A percentile compares a stretch with the other conserved stretches of the same genome.
Conservation (phyloP, 2,113 vertebrate genomes). For the Calidris pygmaea region DNA sequence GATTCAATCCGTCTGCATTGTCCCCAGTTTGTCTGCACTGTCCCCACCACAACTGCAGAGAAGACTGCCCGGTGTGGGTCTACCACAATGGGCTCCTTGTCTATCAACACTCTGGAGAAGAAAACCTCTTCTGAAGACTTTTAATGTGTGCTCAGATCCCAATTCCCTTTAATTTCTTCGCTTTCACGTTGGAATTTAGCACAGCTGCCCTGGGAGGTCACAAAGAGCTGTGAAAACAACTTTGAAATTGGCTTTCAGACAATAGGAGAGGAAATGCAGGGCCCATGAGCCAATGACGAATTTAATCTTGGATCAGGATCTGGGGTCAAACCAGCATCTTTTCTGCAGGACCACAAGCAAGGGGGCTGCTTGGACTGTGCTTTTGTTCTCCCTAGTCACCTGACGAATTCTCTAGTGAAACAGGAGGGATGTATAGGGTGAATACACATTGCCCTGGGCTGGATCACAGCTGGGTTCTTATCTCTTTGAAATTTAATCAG, state of each 20-base stretch:
- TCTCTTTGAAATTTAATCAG: not conserved
- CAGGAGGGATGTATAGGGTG: not conserved
- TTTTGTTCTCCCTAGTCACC: not conserved
- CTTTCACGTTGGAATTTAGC: slow-evolving; percentile 28
- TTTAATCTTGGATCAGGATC: slow-evolving; percentile 22
- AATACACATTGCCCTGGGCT: not conserved
- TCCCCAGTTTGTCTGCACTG: not conserved
- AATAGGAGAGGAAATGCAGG: slow-evolving; percentile 51
- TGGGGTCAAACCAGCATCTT: slow-evolving; percentile 27
- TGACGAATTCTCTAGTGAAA: not conserved
- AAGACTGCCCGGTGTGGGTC: not conserved
- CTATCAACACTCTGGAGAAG: not conserved
- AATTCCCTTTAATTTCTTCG: not conserved
- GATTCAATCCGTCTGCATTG: not conserved
- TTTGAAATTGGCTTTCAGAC: slow-evolving; percentile 48
- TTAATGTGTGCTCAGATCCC: not conserved
- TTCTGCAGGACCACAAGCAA: not conserved
- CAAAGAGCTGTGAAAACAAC: not conserved
- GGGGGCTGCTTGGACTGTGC: not conserved
- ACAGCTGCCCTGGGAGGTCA: slow-evolving; percentile 46
- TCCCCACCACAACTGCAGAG: not conserved
- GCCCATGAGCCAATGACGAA: slow-evolving; percentile 22
- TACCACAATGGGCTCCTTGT: not conserved
- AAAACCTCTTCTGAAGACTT: not conserved
- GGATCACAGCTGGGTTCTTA: not conserved